Conservation (phyloP, 2,113 vertebrate genomes). For the Haemorhous mexicanus region DNA sequence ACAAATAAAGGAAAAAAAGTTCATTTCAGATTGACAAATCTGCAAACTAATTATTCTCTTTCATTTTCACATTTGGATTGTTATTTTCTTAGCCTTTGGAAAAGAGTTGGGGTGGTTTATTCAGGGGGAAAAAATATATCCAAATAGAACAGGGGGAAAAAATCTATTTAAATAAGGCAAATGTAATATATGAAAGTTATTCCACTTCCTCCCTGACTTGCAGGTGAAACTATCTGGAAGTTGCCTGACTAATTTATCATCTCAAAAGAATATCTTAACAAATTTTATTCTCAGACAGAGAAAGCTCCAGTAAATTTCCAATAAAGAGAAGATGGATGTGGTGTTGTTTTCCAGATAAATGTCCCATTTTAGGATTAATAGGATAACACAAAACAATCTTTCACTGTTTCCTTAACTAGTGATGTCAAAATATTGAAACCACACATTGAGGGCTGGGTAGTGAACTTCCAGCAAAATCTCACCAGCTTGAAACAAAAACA, state of each 20-base stretch:
- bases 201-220: neutral
- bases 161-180: neutral
- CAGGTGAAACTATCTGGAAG: neutral
- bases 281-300: neutral
- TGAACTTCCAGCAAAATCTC: neutral
- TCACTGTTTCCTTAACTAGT: neutral
- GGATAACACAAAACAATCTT: neutral
- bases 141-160: neutral
- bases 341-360: neutral
- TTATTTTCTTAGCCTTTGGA: neutral
- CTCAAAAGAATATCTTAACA: neutral
- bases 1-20: neutral
- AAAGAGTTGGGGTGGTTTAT: neutral
- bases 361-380: neutral
- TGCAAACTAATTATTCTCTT: neutral
- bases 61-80: constrained; percentile 1
- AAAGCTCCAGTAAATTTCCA: neutral
- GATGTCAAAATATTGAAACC: neutral
- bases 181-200: neutral
- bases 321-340: neutral
- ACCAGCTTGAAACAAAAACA: constrained; percentile 15
- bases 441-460: neutral
- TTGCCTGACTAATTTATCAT: neutral
- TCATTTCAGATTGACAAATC: neutral
- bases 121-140: neutral